phyloP scores from a whole-genome alignment of 2,888 invertebrate species.

The Zaprionus lineosus region DNA sequence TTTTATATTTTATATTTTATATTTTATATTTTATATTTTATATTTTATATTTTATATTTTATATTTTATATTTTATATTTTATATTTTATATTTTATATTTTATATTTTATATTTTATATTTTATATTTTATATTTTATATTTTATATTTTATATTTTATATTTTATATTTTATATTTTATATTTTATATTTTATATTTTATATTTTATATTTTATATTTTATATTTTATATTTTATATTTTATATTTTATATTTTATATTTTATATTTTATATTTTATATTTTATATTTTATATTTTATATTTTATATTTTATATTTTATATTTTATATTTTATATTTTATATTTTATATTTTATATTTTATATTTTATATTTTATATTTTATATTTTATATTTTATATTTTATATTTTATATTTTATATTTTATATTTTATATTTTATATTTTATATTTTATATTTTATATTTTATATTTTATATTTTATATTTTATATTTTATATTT shows the following conservation, averaged over 20 bases:
- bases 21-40: too few species aligned
- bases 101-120: too few species aligned
- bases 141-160: background rate
- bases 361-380: background rate
- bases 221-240: background rate
- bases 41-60: too few species aligned
- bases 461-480: too few species aligned
- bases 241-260: background rate
- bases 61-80: too few species aligned
- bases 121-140: too few species aligned
- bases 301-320: background rate
- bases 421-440: background rate
- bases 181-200: background rate
- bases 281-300: background rate
- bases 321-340: background rate
- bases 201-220: background rate
- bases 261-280: background rate
- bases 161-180: constrained; percentile 4
- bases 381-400: background rate
- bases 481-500: too few species aligned
- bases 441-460: background rate
- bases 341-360: background rate
- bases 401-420: background rate
- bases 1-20: too few species aligned
- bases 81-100: too few species aligned